Evolutionary conservation across 92 coral and sea anemone genomes (phyloP), one percentile per base, ranked within the genome.

Genomic region (Nematostella vectensis): DNA sequence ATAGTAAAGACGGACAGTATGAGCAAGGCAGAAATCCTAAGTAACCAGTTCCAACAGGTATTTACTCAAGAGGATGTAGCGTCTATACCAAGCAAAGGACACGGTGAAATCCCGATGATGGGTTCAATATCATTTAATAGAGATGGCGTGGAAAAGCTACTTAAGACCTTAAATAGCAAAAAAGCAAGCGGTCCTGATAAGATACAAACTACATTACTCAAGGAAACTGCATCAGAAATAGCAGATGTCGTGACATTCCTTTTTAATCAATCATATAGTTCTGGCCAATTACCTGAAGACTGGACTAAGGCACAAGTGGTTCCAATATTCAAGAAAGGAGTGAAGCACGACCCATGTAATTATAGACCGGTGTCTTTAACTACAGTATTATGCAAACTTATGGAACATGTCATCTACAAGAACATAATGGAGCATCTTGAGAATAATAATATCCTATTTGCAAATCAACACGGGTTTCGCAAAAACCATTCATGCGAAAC

Each of bases 401-500:
- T 60, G 66, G 54, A 60, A 45, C 66, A 60, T 60, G 66, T 60
- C 26, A 9, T 51, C 13, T 63, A 51, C 26, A 30, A 51, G 62
- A 47, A 53, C 50, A 63, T 30, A 19, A 65, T 54, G 65, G 17
- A 39, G 54, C 54, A 54, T 54, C 72, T 63, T 39, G 72, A 54
- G 11, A 20, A 22, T 27, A 65, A 54, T 40, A 54, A 38, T 50
- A 67, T 67, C 23, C 73, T 67, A 24, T 63, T 67, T 42, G 53
- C 37, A 31, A 55, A 57, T 47, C 73, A 57, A 57, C 66, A 67
- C 36, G 73, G 67, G 28, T 67, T 67, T 57, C 56, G 74, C 51
- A 13, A 39, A 30, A 57, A 48, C 16, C 74, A 57, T 54, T 67
- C 74, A 45, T 67, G 74, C 57, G 67, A 67, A 47, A 43, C 74